Evolutionary conservation across 2,113 vertebrate species (phyloP).

Genomic region (Leptocoma aspasia): DNA sequence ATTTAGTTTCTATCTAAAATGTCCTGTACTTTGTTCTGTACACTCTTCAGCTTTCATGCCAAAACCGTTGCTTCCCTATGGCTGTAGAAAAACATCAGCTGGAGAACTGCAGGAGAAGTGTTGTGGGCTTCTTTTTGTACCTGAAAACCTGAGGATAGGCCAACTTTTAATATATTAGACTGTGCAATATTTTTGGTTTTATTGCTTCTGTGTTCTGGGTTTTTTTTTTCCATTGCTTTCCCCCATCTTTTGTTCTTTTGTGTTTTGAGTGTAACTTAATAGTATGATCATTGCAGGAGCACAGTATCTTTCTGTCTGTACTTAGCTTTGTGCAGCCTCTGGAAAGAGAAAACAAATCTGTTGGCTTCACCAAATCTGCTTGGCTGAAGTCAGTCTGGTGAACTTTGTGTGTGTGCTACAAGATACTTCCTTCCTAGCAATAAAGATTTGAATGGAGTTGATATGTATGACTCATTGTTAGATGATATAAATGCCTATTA

Average conservation of each 20-base stretch:
- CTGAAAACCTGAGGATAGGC: background rate
- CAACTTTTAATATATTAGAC: background rate
- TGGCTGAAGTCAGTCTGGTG: background rate
- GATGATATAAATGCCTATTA: background rate
- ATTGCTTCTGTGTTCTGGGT: background rate
- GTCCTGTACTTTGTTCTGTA: background rate
- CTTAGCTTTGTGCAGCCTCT: background rate
- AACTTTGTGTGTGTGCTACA: background rate
- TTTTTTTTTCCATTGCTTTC: rapidly evolving
- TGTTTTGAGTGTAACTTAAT: background rate
- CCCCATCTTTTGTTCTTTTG: background rate
- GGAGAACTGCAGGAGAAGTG: background rate
- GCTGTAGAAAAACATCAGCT: background rate
- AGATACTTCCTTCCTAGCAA: background rate
- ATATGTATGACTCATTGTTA: background rate
- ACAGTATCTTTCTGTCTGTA: background rate
- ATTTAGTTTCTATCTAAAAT: background rate
- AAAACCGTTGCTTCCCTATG: background rate
- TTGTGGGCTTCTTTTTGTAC: background rate
- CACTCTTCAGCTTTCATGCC: background rate
- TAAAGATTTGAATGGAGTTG: background rate
- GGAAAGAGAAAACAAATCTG: background rate
- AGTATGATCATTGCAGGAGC: background rate
- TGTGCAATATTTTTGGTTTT: background rate
- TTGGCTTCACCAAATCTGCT: background rate